These are phyloP conservation scores for Nycteola revayana DNA, from an alignment of 2,888 invertebrate species.

Conservation along the genomic window DNA sequence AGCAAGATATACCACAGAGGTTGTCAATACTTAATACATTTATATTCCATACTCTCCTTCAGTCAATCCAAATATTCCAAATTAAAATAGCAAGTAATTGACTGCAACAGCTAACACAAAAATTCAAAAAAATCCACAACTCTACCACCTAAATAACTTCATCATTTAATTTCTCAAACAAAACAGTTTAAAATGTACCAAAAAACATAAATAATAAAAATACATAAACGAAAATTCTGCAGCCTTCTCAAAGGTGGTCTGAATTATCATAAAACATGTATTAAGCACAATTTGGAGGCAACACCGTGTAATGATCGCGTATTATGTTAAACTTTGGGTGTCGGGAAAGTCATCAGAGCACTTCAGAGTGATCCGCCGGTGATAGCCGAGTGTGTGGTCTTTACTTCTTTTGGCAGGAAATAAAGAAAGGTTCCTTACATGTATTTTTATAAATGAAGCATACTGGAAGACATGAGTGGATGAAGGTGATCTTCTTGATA, in stretches of 20 bases:
- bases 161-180: no score
- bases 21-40: no score
- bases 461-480: no score
- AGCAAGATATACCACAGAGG: no score
- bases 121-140: neutral
- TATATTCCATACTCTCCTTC: no score
- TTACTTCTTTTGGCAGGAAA: slow-evolving; percentile 10
- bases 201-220: no score
- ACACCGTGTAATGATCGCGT: slow-evolving; percentile 32
- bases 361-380: no score
- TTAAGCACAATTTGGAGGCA: slow-evolving; percentile 26
- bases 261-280: slow-evolving; percentile 30
- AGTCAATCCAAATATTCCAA: no score
- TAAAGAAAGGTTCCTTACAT: slow-evolving; percentile 8
- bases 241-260: slow-evolving; percentile 27
- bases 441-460: no score
- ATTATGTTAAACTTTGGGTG: slow-evolving; percentile 28
- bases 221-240: no score
- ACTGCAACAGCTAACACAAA: neutral
- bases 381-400: slow-evolving; percentile 31
- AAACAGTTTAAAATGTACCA: slow-evolving; percentile 8
- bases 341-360: slow-evolving; percentile 26
- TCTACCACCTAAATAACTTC: no score
- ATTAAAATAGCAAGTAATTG: neutral
- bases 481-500: no score